These are phyloP conservation scores for Galemys pyrenaicus DNA, from an alignment of 2,113 vertebrate genomes.

Conservation along the genomic window DNA sequence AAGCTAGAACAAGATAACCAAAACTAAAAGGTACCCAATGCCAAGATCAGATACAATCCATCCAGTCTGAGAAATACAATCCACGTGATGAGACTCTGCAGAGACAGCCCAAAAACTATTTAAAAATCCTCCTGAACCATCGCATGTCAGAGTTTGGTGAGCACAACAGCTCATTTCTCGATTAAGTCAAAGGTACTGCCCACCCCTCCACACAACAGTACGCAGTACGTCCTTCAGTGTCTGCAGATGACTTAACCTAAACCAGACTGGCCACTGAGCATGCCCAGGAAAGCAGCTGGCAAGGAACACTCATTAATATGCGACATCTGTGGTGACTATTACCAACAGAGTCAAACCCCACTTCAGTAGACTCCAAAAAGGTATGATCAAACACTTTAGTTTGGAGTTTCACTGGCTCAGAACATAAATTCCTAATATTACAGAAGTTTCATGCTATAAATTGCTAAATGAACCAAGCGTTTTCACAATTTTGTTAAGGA, in stretches of 20 bases:
- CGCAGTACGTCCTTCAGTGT: background rate
- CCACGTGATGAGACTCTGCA: background rate
- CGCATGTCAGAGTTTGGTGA: background rate
- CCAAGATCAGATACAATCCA: background rate
- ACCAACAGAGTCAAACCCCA: background rate
- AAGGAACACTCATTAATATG: background rate
- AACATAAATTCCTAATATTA: background rate
- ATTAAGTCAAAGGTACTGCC: background rate
- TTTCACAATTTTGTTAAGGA: slow-evolving; percentile 1
- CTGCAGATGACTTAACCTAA: background rate
- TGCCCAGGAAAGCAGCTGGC: background rate
- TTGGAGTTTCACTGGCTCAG: background rate
- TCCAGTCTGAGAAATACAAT: background rate
- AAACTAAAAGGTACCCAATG: background rate
- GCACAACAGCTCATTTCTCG: background rate
- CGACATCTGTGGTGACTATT: background rate
- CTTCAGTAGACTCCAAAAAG: background rate
- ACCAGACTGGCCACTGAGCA: background rate
- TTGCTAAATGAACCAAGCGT: background rate
- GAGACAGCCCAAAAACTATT: background rate
- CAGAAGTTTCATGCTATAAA: background rate
- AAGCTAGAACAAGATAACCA: background rate
- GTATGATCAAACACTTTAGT: background rate
- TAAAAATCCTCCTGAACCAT: background rate
- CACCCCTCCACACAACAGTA: background rate